Percentiles rank a stretch among this genome's conserved stretches.
Evolutionary conservation across 2,113 vertebrate genomes (phyloP).

Genomic region (Podarcis cretensis): DNA sequence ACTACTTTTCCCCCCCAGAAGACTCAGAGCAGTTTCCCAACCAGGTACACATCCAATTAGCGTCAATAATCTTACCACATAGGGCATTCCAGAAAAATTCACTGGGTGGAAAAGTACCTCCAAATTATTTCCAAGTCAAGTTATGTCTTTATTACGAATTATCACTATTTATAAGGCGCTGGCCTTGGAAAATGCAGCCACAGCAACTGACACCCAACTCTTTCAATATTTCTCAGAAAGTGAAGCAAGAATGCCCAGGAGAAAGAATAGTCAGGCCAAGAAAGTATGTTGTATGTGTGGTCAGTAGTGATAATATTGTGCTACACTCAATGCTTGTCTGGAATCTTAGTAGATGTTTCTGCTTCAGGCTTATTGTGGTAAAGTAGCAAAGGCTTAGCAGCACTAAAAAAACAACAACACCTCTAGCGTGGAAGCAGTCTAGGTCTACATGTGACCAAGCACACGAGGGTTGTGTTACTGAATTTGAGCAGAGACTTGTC

Average conservation of each 20-base stretch:
- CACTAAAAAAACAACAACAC: neutral
- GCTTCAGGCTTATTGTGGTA: neutral
- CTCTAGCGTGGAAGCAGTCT: neutral
- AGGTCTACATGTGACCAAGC: neutral
- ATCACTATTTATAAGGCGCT: neutral
- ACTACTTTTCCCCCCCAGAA: neutral
- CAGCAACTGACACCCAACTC: neutral
- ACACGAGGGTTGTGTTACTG: neutral
- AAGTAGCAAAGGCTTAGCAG: neutral
- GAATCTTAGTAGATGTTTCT: neutral
- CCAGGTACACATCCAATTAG: neutral
- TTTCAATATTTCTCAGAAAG: neutral
- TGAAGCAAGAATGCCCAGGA: neutral
- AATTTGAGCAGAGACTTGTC: neutral
- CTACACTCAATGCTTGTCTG: neutral
- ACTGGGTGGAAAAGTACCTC: neutral
- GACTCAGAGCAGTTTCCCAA: neutral
- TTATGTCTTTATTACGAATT: neutral
- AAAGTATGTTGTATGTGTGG: neutral
- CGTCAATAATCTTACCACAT: neutral
- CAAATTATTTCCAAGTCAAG: neutral
- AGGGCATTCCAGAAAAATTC: too few relatives aligned
- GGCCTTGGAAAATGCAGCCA: neutral
- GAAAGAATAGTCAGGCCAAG: neutral
- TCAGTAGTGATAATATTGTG: neutral